A percentile compares a stretch with the other conserved stretches of the same genome.
These are phyloP conservation scores for Nematopogon swammerdamellus DNA, from an alignment of 2,888 invertebrate species.

Conservation along the genomic window DNA sequence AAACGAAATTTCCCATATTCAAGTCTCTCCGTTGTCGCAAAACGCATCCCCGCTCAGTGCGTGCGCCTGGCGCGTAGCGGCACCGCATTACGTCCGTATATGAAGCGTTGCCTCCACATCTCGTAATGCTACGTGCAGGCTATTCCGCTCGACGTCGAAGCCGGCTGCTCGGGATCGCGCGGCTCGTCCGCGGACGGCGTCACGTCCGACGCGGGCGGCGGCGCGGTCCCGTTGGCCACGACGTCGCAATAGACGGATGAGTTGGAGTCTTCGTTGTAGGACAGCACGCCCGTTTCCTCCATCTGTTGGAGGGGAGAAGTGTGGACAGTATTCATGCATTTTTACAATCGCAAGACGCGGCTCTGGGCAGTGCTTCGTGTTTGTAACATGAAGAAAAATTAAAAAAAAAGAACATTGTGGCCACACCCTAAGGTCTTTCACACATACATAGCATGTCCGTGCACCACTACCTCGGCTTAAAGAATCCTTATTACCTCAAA, in stretches of 20 bases:
- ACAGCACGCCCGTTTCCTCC: slow-evolving; percentile 38
- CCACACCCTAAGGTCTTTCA: no score
- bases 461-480: no score
- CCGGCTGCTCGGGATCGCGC: slow-evolving; percentile 10
- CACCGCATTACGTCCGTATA: slow-evolving; percentile 22
- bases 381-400: not conserved
- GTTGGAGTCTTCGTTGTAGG: slow-evolving; percentile 48
- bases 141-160: slow-evolving; percentile 31
- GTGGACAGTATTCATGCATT: not conserved
- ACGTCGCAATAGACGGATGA: slow-evolving; percentile 26
- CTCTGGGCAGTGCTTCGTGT: not conserved
- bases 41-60: not conserved
- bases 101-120: slow-evolving; percentile 40
- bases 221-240: slow-evolving; percentile 24
- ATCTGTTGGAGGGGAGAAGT: slow-evolving; percentile 22
- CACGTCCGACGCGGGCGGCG: not conserved
- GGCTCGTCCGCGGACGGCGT: slow-evolving; percentile 14
- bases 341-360: not conserved
- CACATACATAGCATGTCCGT: no score
- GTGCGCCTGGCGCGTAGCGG: not conserved
- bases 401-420: not conserved
- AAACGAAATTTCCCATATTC: no score
- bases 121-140: slow-evolving; percentile 49
- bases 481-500: no score
- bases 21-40: no score